Evolutionary conservation across 2,888 invertebrate species (phyloP).

Genomic region (Sepioteuthis lessoniana): DNA sequence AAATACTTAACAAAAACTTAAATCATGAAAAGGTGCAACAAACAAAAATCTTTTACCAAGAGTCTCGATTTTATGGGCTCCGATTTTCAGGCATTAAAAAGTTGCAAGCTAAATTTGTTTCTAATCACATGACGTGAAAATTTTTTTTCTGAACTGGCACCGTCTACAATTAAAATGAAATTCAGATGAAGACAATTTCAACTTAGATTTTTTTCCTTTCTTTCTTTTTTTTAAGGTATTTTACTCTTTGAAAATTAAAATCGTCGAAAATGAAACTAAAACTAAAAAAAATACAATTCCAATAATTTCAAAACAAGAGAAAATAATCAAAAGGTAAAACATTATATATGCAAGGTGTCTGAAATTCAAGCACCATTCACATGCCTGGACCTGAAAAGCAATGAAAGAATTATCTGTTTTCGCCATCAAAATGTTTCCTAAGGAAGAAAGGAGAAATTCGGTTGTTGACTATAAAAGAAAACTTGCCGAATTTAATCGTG

Average conservation of each 20-base stretch:
- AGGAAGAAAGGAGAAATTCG: no score
- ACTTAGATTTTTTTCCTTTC: background rate
- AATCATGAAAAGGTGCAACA: background rate
- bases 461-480: background rate
- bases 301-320: background rate
- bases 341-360: no score
- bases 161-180: background rate
- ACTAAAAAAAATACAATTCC: background rate
- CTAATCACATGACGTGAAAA: background rate
- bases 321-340: background rate
- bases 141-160: background rate
- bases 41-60: background rate
- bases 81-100: background rate
- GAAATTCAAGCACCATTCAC: no score
- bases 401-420: no score
- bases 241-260: background rate
- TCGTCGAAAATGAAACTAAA: background rate
- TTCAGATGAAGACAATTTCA: conserved; percentile 6
- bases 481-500: background rate
- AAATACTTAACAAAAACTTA: background rate
- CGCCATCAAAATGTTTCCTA: no score
- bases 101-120: background rate
- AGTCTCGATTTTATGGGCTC: background rate
- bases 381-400: no score
- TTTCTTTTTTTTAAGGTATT: no score